phyloP scores from a whole-genome alignment of 2,113 vertebrate species.

The Phylloscopus trochilus region DNA sequence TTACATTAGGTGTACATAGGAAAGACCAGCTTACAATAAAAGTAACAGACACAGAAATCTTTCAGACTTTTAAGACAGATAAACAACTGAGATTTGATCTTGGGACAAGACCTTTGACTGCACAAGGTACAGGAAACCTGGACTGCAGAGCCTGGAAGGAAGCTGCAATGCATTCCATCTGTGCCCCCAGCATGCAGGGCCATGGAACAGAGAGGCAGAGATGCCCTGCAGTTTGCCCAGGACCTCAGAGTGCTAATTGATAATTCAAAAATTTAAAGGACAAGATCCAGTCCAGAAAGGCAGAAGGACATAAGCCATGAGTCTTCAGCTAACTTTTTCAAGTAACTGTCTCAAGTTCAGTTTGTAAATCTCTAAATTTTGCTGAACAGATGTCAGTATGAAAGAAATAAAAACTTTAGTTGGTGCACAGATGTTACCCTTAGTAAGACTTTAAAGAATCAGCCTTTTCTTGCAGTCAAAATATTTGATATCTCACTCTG shows the following conservation, averaged over 20 bases:
- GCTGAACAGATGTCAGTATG: not conserved
- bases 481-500: not conserved
- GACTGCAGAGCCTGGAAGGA: not conserved
- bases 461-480: not conserved
- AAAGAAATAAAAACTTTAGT: not conserved
- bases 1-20: not conserved
- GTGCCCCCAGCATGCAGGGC: rapidly evolving
- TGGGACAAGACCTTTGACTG: not conserved
- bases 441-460: not conserved
- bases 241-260: not conserved
- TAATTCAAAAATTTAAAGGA: not conserved
- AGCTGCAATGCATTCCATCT: not conserved
- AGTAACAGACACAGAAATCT: not conserved
- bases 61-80: not conserved
- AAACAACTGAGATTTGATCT: not conserved
- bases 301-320: not conserved
- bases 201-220: not conserved
- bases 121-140: not conserved
- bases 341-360: not conserved
- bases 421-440: not conserved
- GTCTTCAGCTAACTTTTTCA: not conserved
- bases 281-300: not conserved
- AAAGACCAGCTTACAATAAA: not conserved
- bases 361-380: not conserved
- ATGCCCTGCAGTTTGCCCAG: not conserved